A percentile compares a stretch with the other conserved stretches of the same genome.
These are phyloP conservation scores for Antheraea yamamai DNA, from an alignment of 2,888 invertebrate genomes.

Conservation along the genomic window DNA sequence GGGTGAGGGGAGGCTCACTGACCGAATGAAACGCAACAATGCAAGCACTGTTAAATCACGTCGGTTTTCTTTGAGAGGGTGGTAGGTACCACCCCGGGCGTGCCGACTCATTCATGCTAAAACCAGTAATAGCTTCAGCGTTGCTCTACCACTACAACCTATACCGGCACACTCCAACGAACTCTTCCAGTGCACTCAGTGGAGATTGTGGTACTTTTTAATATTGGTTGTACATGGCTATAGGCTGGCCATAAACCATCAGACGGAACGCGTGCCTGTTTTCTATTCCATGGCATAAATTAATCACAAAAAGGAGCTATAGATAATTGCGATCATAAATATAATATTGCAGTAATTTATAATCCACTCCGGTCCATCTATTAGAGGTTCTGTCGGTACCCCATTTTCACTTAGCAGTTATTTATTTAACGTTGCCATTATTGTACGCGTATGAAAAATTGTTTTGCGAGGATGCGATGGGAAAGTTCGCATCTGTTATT, in stretches of 20 bases:
- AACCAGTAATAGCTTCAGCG: too few species aligned
- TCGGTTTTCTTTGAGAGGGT: too few species aligned
- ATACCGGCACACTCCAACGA: too few species aligned
- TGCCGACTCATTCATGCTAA: too few species aligned
- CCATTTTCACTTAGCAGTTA: constrained; percentile 55
- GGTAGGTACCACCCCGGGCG: too few species aligned
- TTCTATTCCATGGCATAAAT: background rate
- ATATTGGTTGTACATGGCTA: background rate
- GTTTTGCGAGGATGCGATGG: constrained; percentile 31
- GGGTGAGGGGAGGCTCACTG: too few species aligned
- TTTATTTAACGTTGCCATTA: constrained; percentile 39
- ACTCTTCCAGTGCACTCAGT: too few species aligned
- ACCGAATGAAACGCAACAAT: too few species aligned
- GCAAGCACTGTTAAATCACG: too few species aligned
- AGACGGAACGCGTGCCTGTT: too few species aligned
- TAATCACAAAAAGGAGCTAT: constrained; percentile 3
- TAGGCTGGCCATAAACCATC: background rate
- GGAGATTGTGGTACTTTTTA: too few species aligned
- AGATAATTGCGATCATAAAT: constrained; percentile 73
- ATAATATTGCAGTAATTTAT: constrained; percentile 63
- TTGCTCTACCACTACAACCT: too few species aligned
- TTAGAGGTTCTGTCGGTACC: constrained; percentile 58
- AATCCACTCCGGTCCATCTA: constrained; percentile 55
- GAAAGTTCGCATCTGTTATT: constrained; percentile 34
- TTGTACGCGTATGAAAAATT: constrained; percentile 46